Evolutionary conservation across 1,140 invertebrate species (phyloP).

Genomic region (Lineus longissimus): DNA sequence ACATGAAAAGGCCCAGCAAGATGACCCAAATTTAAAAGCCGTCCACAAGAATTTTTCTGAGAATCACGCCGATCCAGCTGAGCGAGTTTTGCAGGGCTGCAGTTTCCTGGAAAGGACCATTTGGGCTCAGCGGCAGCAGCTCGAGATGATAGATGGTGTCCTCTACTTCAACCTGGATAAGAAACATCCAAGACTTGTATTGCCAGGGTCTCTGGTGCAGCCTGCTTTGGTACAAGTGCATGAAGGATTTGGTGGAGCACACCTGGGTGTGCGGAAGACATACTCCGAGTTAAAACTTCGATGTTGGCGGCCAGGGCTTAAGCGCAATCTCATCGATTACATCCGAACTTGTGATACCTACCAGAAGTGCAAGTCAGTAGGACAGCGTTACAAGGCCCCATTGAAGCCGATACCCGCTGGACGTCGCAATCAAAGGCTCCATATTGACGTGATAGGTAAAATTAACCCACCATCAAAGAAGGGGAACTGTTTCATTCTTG

Average conservation of each 20-base stretch:
- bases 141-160: slow-evolving; percentile 17
- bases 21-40: slow-evolving; percentile 1
- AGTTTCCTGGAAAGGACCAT: slow-evolving; percentile 4
- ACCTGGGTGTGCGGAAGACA: slow-evolving; percentile 23
- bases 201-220: slow-evolving; percentile 9
- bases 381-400: neutral
- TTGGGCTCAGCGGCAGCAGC: slow-evolving; percentile 21
- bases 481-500: slow-evolving; percentile 33
- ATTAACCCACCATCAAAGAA: slow-evolving; percentile 2
- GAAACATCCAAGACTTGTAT: slow-evolving; percentile 5
- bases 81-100: too few species aligned
- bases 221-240: slow-evolving; percentile 18
- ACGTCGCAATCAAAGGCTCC: slow-evolving; percentile 14
- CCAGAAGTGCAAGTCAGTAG: slow-evolving; percentile 11
- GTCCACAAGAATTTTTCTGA: slow-evolving; percentile 4
- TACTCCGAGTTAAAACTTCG: slow-evolving; percentile 9
- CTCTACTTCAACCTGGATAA: slow-evolving; percentile 17
- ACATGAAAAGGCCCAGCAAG: slow-evolving; percentile 2
- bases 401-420: neutral
- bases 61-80: too few species aligned
- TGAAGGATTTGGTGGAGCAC: slow-evolving; percentile 15
- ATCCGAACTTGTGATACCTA: slow-evolving; percentile 14
- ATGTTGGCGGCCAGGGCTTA: slow-evolving; percentile 21
- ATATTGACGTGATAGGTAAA: slow-evolving; percentile 17
- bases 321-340: neutral